Percentiles rank a stretch among this genome's conserved stretches.
Evolutionary conservation across 30 jellyfish, hydroid and myxozoan genomes (phyloP).

Genomic region (Turritopsis rubra): DNA sequence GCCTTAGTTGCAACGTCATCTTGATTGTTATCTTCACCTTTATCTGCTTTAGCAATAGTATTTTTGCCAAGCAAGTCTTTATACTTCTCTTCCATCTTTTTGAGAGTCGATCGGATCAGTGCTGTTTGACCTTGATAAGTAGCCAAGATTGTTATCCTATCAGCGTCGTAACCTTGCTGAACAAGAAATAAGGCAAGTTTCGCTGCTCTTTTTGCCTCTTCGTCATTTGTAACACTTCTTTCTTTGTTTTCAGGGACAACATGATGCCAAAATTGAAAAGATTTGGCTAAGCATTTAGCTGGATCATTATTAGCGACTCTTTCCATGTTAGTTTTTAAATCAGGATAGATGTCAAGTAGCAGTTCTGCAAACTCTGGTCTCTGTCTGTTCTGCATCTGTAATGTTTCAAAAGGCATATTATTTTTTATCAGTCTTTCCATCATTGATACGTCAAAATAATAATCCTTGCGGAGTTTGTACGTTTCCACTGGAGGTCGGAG

Average conservation of each 20-base stretch:
- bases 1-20: not conserved
- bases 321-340: slow-evolving; percentile 33
- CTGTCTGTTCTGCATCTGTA: slow-evolving; percentile 52
- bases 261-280: slow-evolving; percentile 55
- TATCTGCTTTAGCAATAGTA: slow-evolving; percentile 9
- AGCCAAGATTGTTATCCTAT: slow-evolving; percentile 43
- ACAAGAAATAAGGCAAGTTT: slow-evolving; percentile 37
- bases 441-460: slow-evolving; percentile 52
- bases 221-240: slow-evolving; percentile 40
- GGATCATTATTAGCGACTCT: slow-evolving; percentile 35
- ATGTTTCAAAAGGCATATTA: slow-evolving; percentile 26
- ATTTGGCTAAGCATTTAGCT: slow-evolving; percentile 30
- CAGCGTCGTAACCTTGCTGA: slow-evolving; percentile 41
- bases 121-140: slow-evolving; percentile 62
- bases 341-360: slow-evolving; percentile 48
- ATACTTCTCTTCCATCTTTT: not conserved
- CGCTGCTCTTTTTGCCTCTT: slow-evolving; percentile 52
- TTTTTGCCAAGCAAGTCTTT: not conserved
- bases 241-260: slow-evolving; percentile 23
- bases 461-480: slow-evolving; percentile 34
- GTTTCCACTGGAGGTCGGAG: slow-evolving; percentile 58
- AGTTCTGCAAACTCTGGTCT: slow-evolving; percentile 58
- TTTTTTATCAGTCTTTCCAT: slow-evolving; percentile 55
- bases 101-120: slow-evolving; percentile 37
- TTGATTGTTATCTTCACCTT: not conserved